These are phyloP conservation scores for Vanessa atalanta DNA, from an alignment of 1,140 invertebrate genomes.

Conservation along the genomic window DNA sequence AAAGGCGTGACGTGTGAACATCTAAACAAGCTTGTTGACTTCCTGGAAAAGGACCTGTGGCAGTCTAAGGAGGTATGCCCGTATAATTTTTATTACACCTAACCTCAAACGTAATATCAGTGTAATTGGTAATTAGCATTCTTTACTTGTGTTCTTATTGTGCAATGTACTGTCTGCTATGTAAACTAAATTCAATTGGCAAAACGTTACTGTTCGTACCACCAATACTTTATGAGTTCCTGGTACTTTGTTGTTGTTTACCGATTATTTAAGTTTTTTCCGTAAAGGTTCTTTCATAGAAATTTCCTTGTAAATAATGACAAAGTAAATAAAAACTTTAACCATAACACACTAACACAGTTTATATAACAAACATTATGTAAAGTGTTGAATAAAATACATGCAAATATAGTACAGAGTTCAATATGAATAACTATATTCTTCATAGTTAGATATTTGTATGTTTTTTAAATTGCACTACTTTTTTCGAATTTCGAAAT, in stretches of 20 bases:
- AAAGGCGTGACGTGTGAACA: conserved; percentile 77
- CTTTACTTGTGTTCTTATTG: conserved; percentile 60
- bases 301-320: no score
- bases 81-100: conserved; percentile 52
- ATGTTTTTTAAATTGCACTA: neutral
- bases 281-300: no score
- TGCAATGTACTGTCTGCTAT: conserved; percentile 51
- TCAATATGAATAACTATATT: neutral
- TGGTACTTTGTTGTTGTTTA: conserved; percentile 18
- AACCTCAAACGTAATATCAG: conserved; percentile 70
- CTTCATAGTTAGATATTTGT: neutral
- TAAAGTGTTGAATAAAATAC: conserved; percentile 3
- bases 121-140: conserved; percentile 67
- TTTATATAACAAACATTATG: conserved; percentile 12
- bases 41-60: conserved; percentile 69
- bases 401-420: conserved; percentile 11
- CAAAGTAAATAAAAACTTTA: neutral
- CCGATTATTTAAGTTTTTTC: neutral
- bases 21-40: conserved; percentile 69
- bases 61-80: conserved; percentile 69
- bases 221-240: conserved; percentile 9
- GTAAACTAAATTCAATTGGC: conserved; percentile 22
- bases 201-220: conserved; percentile 13
- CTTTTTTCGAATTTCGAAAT: neutral
- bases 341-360: neutral